Evolutionary conservation across 2,888 invertebrate species (phyloP).

Genomic region (Drosophila borborema): DNA sequence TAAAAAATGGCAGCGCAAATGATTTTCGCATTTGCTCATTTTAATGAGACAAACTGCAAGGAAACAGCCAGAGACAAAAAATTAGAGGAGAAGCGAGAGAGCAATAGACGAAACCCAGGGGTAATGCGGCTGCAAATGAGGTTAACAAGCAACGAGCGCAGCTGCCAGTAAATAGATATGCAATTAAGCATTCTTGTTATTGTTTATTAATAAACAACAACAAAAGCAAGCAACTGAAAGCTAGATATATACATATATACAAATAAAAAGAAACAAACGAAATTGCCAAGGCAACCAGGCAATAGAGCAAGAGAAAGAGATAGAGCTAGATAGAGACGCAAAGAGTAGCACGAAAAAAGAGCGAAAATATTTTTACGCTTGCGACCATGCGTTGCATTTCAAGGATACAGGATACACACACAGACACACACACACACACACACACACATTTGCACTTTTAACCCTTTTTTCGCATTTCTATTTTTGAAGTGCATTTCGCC

Average conservation of each 20-base stretch:
- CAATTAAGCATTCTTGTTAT: slow-evolving; percentile 75
- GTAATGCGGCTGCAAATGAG: slow-evolving; percentile 35
- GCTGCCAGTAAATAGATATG: slow-evolving; percentile 54
- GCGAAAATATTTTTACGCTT: slow-evolving; percentile 35
- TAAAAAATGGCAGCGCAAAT: slow-evolving; percentile 52
- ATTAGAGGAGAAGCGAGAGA: slow-evolving; percentile 2
- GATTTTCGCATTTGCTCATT: slow-evolving; percentile 59
- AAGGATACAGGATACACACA: slow-evolving; percentile 60
- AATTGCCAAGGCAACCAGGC: slow-evolving; percentile 69
- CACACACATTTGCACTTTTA: slow-evolving; percentile 48
- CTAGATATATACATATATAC: not conserved
- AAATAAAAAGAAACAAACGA: slow-evolving; percentile 16
- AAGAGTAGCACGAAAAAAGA: slow-evolving; percentile 6
- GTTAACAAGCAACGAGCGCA: slow-evolving; percentile 53
- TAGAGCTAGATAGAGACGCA: not conserved
- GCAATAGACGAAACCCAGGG: not conserved
- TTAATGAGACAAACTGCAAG: slow-evolving; percentile 67
- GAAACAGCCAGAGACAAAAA: slow-evolving; percentile 28
- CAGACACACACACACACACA: slow-evolving; percentile 15
- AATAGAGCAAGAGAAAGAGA: not conserved
- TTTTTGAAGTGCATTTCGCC: slow-evolving; percentile 76
- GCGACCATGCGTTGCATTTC: slow-evolving; percentile 59
- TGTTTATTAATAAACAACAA: slow-evolving; percentile 78
- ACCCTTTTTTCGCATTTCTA: slow-evolving; percentile 70
- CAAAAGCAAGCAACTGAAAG: slow-evolving; percentile 53